phyloP scores from a whole-genome alignment of 2,113 vertebrate species.

The Penelope pileata region DNA sequence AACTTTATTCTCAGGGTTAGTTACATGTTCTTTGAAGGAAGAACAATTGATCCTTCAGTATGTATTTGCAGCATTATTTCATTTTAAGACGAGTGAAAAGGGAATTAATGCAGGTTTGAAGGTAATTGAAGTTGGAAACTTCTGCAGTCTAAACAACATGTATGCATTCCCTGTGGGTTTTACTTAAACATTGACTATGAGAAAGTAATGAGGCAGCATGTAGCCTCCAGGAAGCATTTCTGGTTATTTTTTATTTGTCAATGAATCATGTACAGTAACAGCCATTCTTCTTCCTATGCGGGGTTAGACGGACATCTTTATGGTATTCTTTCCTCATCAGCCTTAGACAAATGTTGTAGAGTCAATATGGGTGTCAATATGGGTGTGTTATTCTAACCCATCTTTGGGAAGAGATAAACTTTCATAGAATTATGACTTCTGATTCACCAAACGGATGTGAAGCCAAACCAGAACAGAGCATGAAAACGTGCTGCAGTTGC shows the following conservation, averaged over 20 bases:
- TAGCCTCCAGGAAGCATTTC: background rate
- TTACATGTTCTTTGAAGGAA: background rate
- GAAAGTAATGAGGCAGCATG: background rate
- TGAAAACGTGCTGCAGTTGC: background rate
- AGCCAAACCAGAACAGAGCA: background rate
- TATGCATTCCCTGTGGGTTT: background rate
- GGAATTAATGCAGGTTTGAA: background rate
- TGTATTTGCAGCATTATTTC: background rate
- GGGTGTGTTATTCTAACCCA: conserved; percentile 10
- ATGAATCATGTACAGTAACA: background rate
- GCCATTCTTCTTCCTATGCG: background rate
- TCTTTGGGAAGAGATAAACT: conserved; percentile 14
- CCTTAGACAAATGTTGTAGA: conserved; percentile 9
- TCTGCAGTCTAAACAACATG: background rate
- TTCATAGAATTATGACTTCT: conserved; percentile 27
- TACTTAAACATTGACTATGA: background rate
- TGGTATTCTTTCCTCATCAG: conserved; percentile 25
- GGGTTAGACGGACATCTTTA: conserved; percentile 2
- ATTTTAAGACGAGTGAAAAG: background rate
- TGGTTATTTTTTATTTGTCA: background rate
- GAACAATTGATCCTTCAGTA: background rate
- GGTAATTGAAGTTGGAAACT: background rate
- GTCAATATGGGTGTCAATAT: background rate
- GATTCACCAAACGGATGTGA: background rate
- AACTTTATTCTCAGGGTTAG: background rate